Evolutionary conservation across 2,888 invertebrate species (phyloP), one percentile per base, ranked within the genome.

Genomic region (Rotaria magnacalcarata): DNA sequence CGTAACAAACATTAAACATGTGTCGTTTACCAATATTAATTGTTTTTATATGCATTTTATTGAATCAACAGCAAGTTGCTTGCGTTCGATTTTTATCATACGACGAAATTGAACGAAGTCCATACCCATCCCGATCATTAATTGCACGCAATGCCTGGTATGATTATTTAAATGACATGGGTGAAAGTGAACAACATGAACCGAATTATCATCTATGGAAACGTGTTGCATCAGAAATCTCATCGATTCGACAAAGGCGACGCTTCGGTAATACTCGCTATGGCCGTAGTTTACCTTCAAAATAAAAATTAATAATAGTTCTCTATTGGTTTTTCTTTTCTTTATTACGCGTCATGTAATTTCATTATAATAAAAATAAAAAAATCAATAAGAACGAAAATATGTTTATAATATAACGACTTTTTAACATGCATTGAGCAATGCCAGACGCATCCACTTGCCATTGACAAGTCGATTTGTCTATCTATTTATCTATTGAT

Each of bases 401-500:
- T 19, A 19, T 27, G 34, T 67, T 67, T 67, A 34, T 34, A 67
- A 34, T 67, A 34, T 27, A 56, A 56, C 8, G 1, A 24, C 24
- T 10, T 24, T 2, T 67, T 34, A 34, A 34, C 34, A 27, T 34
- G 16, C 19, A 19, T 67, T 67, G 67, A 67, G 67, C 27, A 67
- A 67, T 67, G 67, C 67, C 67, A 67, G 67, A 67, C 67, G 67
- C 34, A 34, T 67, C 7, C 67, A 67, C 67, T 67, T 67, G 67
- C 34, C 67, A 67, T 67, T 67, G 67, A 67, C 67, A 67, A 27
- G 67, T 67, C 67, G 67, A 67, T 67, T 27, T 67, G 34, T 67
- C 67, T 67, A 67, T 67, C 67, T 34, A 67, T 67, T 67, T 67
- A 67, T 67, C 67, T 67, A 67, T 67, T 67, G 67, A 67, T 67